phyloP scores from a whole-genome alignment of 2,888 invertebrate genomes.

The Thymelicus lineola region DNA sequence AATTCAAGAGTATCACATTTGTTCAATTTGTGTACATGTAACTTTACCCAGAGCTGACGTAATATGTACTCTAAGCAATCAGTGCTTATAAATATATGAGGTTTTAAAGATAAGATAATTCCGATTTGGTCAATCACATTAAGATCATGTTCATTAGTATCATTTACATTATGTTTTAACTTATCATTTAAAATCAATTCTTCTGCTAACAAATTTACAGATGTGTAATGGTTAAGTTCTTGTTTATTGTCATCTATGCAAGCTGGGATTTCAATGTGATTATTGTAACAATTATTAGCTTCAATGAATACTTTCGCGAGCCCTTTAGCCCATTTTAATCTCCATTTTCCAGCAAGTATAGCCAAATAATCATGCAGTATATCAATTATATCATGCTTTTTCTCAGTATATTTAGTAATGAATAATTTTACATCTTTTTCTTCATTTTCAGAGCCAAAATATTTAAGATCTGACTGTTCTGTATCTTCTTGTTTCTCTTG shows the following conservation, averaged over 20 bases:
- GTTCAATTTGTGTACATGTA: conserved; percentile 72
- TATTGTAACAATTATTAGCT: conserved; percentile 84
- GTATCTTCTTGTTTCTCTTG: conserved; percentile 70
- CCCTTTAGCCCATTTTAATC: conserved; percentile 87
- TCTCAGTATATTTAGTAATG: conserved; percentile 85
- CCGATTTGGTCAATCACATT: conserved; percentile 71
- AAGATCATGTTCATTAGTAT: conserved; percentile 57
- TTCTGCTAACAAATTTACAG: conserved; percentile 71
- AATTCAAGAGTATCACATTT: conserved; percentile 72
- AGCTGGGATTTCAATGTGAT: conserved; percentile 73
- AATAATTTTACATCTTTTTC: conserved; percentile 87
- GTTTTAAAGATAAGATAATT: conserved; percentile 65
- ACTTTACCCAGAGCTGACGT: conserved; percentile 74
- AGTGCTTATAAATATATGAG: conserved; percentile 64
- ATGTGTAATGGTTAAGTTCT: conserved; percentile 65
- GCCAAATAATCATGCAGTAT: conserved; percentile 86
- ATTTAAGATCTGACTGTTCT: conserved; percentile 54
- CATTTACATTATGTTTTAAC: conserved; percentile 54
- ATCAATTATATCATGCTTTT: conserved; percentile 83
- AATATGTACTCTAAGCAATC: conserved; percentile 69
- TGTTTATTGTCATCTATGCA: conserved; percentile 65
- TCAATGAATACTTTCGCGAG: conserved; percentile 85
- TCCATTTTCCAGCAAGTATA: conserved; percentile 86
- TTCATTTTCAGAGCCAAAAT: conserved; percentile 89
- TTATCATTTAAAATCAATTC: conserved; percentile 74